Evolutionary conservation across 2,888 invertebrate species (phyloP).

Genomic region (Synergus itoensis): DNA sequence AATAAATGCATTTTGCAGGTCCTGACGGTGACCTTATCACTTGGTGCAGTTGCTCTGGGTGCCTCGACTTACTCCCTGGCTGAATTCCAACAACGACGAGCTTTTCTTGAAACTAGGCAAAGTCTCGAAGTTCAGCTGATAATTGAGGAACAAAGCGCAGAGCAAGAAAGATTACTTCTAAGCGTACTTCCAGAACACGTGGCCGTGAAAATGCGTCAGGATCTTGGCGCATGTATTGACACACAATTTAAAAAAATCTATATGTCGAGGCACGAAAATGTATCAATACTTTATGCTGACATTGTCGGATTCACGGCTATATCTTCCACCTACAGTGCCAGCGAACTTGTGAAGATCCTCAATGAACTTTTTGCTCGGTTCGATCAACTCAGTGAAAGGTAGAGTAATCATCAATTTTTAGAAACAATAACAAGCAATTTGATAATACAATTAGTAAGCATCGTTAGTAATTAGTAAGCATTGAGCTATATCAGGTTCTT

Average conservation of each 20-base stretch:
- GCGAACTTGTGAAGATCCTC: conserved; percentile 96
- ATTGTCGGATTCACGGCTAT: conserved; percentile 99
- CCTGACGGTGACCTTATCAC: conserved; percentile 70
- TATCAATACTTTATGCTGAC: conserved; percentile 98
- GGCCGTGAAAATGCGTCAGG: conserved; percentile 97
- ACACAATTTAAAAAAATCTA: conserved; percentile 98
- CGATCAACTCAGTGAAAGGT: conserved; percentile 86
- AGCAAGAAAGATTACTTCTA: conserved; percentile 93
- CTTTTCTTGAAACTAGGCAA: conserved; percentile 93
- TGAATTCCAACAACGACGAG: conserved; percentile 92
- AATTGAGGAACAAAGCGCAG: conserved; percentile 95
- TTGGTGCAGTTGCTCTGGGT: conserved; percentile 86
- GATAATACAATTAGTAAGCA: no score
- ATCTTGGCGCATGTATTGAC: conserved; percentile 91
- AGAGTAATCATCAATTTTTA: conserved; percentile 29
- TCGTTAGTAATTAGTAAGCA: no score
- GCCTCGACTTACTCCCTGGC: conserved; percentile 86
- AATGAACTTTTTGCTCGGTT: conserved; percentile 98
- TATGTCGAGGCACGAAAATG: conserved; percentile 98
- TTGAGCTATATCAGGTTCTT: no score
- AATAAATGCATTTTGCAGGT: conserved; percentile 58
- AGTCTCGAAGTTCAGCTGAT: conserved; percentile 94
- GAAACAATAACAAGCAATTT: no score
- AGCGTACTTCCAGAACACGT: conserved; percentile 98
- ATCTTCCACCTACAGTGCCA: conserved; percentile 96